These are phyloP conservation scores for Megaceryle maxima DNA, from an alignment of 2,113 vertebrate species.

Conservation along the genomic window DNA sequence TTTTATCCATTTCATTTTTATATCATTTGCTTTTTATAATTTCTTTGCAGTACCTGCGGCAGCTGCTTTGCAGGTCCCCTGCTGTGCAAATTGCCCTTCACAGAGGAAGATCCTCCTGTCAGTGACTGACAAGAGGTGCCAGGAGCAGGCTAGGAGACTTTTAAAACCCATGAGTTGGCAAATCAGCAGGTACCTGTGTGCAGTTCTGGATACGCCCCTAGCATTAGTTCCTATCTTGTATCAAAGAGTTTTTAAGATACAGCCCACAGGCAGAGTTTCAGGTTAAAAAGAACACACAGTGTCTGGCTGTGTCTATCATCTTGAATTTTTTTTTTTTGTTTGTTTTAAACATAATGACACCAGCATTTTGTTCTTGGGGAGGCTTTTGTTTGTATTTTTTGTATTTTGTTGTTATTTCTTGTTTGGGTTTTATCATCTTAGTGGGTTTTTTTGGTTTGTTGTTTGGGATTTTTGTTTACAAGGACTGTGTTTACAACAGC, in stretches of 20 bases:
- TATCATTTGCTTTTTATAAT: constrained; percentile 44
- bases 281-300: constrained; percentile 33
- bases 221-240: constrained; percentile 59
- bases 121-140: constrained; percentile 61
- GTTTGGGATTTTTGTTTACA: not conserved
- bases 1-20: constrained; percentile 21
- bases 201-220: constrained; percentile 47
- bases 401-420: not conserved
- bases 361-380: not conserved
- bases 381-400: not conserved
- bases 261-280: constrained; percentile 56
- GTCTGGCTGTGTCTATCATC: constrained; percentile 24
- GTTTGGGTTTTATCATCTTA: not conserved
- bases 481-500: not conserved
- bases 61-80: constrained; percentile 54
- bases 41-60: constrained; percentile 27
- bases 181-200: constrained; percentile 58
- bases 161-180: constrained; percentile 47
- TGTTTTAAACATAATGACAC: constrained; percentile 11
- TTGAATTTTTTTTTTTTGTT: not conserved
- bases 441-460: not conserved
- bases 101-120: constrained; percentile 60
- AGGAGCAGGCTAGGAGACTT: constrained; percentile 57
- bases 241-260: constrained; percentile 45
- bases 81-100: constrained; percentile 69